Evolutionary conservation across 2,113 vertebrate species (phyloP).

Genomic region (Alaudala cheleensis): DNA sequence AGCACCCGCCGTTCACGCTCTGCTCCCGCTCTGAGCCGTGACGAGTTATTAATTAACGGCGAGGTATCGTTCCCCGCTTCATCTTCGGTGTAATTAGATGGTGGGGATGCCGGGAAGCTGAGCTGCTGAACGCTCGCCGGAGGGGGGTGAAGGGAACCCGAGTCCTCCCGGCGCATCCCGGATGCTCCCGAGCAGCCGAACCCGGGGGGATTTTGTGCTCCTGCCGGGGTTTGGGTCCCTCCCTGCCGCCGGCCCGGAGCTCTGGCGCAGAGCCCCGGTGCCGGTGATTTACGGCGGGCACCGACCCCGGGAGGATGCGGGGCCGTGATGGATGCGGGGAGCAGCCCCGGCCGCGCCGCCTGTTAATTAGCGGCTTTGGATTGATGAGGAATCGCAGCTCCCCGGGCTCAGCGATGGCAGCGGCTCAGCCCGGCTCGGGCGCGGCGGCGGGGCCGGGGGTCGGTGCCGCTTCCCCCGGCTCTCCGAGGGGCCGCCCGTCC

Average conservation of each 20-base stretch:
- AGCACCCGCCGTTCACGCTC: not conserved
- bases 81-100: slow-evolving; percentile 12
- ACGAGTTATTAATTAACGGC: slow-evolving; percentile 48
- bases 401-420: not conserved
- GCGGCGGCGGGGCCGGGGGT: not conserved
- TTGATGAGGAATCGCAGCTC: not conserved
- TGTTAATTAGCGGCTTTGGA: not conserved
- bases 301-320: not conserved
- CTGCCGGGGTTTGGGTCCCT: no score
- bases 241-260: rapidly evolving
- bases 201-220: no score
- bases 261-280: not conserved
- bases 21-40: not conserved
- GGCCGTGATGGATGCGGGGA: slow-evolving; percentile 17
- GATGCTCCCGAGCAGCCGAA: not conserved
- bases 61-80: slow-evolving; percentile 15
- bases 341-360: not conserved
- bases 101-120: not conserved
- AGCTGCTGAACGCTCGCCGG: not conserved
- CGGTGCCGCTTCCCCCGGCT: not conserved
- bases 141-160: not conserved
- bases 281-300: not conserved
- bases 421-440: not conserved
- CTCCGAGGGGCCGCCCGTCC: not conserved
- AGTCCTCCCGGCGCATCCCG: not conserved